Base-by-base conservation (phyloP, 2,888 invertebrate genomes). In the Caenorhabditis angaria region DNA sequence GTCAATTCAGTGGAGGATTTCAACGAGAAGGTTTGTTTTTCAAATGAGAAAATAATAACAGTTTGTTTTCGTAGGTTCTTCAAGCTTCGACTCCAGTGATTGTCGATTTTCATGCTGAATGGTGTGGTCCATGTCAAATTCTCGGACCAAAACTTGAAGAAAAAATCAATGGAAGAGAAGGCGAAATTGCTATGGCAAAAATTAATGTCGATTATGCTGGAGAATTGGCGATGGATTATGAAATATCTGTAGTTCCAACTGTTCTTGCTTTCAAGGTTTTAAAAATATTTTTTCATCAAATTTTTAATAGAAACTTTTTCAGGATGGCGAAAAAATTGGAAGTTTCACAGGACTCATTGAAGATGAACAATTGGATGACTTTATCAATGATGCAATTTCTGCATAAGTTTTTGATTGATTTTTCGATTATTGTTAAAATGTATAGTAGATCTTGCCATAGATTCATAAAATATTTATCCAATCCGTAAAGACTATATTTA, bases 41-140 rank as follows among this genome's bases (percentile, higher is more conserved):
- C 5, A 1, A 35, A 25, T 10, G 18, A 22, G n/a, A 18, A 25
- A 28, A 27, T 41, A 51, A 24, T 25, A 22, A 20, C 22, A n/a
- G 25, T 4, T 53, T 29, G 25, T 4, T 53, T 29, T 66, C 53
- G 32, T 54, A 72, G 70, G 77, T 81, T 8, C 55, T 75, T 27
- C 64, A 78, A 10, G 72, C 76, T 4, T 14, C 72, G 20, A 73
- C 73, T 2, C 82, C 83, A 27, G 83, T 85, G 0, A 74, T 86
- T 27, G 81, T 85, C 41, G 85, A 85, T 50, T 86, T 86, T 61
- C 81, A 84, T 63, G 86, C 86, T 5, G 78, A 81, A 51, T 84
- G 84, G 84, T 84, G 85, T 63, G 85, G 85, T 1, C 85, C 85
- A n/a, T 85, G 85, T 66, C 70, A 80, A 54, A 76, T 80, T 59